Percentiles rank a stretch among this genome's conserved stretches.
Evolutionary conservation across 2,888 invertebrate species (phyloP).

Genomic region (Uropetala carovei): DNA sequence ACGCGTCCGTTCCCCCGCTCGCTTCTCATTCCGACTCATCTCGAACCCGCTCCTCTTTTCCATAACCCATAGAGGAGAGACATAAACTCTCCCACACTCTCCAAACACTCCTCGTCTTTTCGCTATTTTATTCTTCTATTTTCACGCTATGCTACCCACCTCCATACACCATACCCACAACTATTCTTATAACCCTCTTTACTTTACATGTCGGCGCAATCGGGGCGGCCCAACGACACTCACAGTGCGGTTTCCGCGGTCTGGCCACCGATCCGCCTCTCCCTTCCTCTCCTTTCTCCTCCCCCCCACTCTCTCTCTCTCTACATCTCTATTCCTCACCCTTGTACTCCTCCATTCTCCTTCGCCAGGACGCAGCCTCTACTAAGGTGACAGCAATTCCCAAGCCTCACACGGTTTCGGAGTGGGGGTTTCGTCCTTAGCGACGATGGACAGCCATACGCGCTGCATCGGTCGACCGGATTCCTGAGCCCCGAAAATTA

Average conservation of each 20-base stretch:
- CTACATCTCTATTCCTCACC: neutral
- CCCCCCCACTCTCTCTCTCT: neutral
- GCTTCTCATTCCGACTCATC: neutral
- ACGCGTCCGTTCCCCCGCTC: neutral
- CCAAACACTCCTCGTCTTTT: too few relatives aligned
- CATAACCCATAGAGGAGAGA: neutral
- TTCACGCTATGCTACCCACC: neutral
- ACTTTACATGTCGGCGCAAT: neutral
- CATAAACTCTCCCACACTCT: too few relatives aligned
- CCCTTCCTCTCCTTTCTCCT: conserved; percentile 18
- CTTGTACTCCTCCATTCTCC: neutral
- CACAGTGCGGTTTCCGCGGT: conserved; percentile 5
- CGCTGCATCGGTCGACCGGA: neutral
- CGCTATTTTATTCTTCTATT: neutral
- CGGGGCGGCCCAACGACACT: neutral
- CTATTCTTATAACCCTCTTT: neutral
- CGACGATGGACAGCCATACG: neutral
- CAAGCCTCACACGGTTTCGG: neutral
- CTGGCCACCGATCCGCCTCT: conserved; percentile 2
- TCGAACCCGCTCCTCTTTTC: neutral
- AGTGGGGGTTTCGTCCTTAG: neutral
- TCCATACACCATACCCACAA: neutral
- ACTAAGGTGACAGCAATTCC: neutral
- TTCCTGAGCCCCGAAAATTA: conserved; percentile 24
- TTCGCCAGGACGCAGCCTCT: neutral